Evolutionary conservation across 2,113 vertebrate species (phyloP).

Genomic region (Danionella cerebrum): DNA sequence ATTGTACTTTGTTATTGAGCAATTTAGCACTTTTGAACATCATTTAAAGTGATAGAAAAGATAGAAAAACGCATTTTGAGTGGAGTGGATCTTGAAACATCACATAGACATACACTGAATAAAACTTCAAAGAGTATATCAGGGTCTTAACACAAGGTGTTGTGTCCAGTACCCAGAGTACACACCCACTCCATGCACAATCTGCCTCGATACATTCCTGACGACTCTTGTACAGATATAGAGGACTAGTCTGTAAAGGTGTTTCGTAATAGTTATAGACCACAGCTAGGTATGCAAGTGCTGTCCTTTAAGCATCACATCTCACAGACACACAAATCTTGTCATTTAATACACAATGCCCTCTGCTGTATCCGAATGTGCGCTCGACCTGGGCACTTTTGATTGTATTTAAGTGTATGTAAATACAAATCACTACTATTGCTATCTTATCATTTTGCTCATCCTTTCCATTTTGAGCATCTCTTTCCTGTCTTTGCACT

Average conservation of each 20-base stretch:
- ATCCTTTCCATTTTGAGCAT: slow-evolving; percentile 52
- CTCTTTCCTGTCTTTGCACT: slow-evolving; percentile 51
- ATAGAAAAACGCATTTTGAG: too few species aligned
- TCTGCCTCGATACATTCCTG: slow-evolving; percentile 27
- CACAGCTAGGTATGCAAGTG: slow-evolving; percentile 11
- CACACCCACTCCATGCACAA: slow-evolving; percentile 8
- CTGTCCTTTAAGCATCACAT: slow-evolving; percentile 21
- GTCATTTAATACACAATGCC: neutral
- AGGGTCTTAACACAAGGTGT: neutral
- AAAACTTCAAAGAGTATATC: too few species aligned
- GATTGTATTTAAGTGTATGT: slow-evolving; percentile 74
- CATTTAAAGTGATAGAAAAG: too few species aligned
- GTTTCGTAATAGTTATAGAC: slow-evolving; percentile 18
- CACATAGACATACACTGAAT: too few species aligned
- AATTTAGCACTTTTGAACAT: too few species aligned
- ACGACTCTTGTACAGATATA: slow-evolving; percentile 11
- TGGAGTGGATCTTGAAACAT: too few species aligned
- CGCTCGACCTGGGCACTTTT: slow-evolving; percentile 71
- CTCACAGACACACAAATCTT: neutral
- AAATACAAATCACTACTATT: slow-evolving; percentile 61
- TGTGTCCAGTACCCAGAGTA: neutral
- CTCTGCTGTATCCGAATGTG: slow-evolving; percentile 65
- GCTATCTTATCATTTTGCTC: slow-evolving; percentile 53
- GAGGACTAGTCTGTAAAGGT: slow-evolving; percentile 24
- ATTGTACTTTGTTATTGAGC: too few species aligned